These are phyloP conservation scores for Diphyllodes magnificus DNA, from an alignment of 2,113 vertebrate species.

Conservation along the genomic window DNA sequence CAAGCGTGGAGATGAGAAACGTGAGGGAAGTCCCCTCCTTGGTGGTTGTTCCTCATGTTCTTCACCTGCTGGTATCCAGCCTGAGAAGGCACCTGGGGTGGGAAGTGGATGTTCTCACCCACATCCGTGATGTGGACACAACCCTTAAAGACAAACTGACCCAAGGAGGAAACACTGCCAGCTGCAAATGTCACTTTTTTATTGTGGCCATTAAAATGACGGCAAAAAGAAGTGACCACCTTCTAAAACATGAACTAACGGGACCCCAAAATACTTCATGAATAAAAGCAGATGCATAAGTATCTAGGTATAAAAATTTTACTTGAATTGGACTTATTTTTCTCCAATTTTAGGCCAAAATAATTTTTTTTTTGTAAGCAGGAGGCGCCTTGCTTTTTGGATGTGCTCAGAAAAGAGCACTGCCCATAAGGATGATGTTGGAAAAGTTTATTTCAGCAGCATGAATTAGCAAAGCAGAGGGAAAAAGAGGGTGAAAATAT, in stretches of 20 bases:
- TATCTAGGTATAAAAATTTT: neutral
- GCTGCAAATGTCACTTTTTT: neutral
- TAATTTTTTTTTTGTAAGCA: neutral
- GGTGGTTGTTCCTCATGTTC: neutral
- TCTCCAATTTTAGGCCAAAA: neutral
- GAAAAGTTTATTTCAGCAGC: neutral
- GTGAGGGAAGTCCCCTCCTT: neutral
- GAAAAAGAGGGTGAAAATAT: neutral
- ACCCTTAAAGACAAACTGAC: neutral
- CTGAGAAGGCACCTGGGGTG: no score
- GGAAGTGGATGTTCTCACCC: neutral
- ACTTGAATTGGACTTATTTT: neutral
- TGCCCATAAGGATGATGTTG: neutral
- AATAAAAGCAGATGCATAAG: neutral
- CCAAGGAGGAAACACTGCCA: neutral
- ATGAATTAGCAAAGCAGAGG: neutral
- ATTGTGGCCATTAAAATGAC: neutral
- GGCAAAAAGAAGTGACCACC: neutral
- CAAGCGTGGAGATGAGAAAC: accelerated
- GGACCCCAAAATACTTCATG: neutral
- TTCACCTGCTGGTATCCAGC: neutral
- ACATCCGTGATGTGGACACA: accelerated
- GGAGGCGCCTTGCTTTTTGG: neutral
- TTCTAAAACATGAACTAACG: neutral
- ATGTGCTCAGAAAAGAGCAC: neutral